Base-by-base conservation (phyloP, 1,140 invertebrate species). In the Hydropsyche tenuis region DNA sequence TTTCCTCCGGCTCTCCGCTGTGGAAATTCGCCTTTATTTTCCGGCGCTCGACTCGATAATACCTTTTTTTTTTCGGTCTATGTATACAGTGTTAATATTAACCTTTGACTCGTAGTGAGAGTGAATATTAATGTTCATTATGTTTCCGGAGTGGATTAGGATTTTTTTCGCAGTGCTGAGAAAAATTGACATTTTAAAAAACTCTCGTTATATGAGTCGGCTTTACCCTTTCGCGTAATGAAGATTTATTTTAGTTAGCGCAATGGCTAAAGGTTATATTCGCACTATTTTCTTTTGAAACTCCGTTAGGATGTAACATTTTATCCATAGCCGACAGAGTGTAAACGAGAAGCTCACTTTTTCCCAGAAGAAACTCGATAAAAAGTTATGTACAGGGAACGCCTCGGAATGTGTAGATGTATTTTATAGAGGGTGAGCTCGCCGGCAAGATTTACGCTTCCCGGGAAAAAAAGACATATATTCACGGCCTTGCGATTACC, bases 371-470 rank as follows among this genome's bases (percentile, higher is more conserved):
- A 77, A 77, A 77, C 75, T 77, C 75, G 75, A 77, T 77, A 77
- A 77, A 77, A 77, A 77, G 75, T 77, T 77, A 77, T 77, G 75
- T 77, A 74, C 73, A 77, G 27, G 65, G 66, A 74, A 74, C 75
- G 75, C 65, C 73, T 77, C 69, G 75, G 75, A 77, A 77, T 77
- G 75, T 77, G 75, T 70, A 66, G 69, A 77, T 74, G 75, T 77
- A 77, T 74, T 77, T 77, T 77, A 77, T 73, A 73, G 70, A 56
- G 70, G 75, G 63, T 64, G 73, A 74, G 73, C 53, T 72, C 69
- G 69, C 73, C 68, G 37, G 46, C 27, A 74, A 77, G 75, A 77
- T 77, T 77, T 77, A 77, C 73, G 75, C 63, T 65, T 64, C 56
- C 46, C n/a, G 70, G 48, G 53, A 77, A 77, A 76, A 60, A 77